Evolutionary conservation across 2,113 vertebrate genomes (phyloP), one percentile per base, ranked within the genome.

Genomic region (Gadus macrocephalus): DNA sequence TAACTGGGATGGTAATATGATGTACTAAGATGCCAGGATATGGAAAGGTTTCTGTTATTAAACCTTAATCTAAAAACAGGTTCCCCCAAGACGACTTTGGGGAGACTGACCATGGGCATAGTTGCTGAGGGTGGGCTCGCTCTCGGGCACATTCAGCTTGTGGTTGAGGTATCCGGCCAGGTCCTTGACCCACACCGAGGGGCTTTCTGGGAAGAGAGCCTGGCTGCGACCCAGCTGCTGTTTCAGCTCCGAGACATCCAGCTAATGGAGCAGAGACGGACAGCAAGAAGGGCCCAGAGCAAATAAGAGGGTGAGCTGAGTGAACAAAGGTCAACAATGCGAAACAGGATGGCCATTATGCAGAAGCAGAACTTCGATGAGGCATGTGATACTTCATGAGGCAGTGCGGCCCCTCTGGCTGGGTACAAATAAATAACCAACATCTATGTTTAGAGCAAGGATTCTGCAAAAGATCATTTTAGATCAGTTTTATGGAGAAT

Each of bases 111-210:
- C 97, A 0, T 95, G 93, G 12, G 94, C 63, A 16, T 96, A 91
- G 85, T 93, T 96, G 91, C 94, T 96, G 69, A 98, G 93, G 0
- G 91, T 91, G 56, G 96, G 94, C 70, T 98, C 97, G 0, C 85
- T 86, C 35, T 89, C 86, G 0, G 94, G 94, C 0, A 91, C 92
- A 0, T 95, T 94, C 64, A 99, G 93, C 55, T 97, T 94, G 85
- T 93, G 93, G 91, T 98, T 99, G 75, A 99, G 95, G 82, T 97
- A 98, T 12, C 96, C 92, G 0, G 96, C 96, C 86, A 99, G 89
- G 88, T 99, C 97, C 91, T 98, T 99, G 78, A 97, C 83, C 97
- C 97, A 99, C 59, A 99, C 94, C 0, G 93, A 96, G 0, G 96
- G 94, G 78, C 96, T 98, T 60, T 94, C 95, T 0, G 94, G 92